phyloP scores from a whole-genome alignment of 2,113 vertebrate species.

The Xyrauchen texanus region DNA sequence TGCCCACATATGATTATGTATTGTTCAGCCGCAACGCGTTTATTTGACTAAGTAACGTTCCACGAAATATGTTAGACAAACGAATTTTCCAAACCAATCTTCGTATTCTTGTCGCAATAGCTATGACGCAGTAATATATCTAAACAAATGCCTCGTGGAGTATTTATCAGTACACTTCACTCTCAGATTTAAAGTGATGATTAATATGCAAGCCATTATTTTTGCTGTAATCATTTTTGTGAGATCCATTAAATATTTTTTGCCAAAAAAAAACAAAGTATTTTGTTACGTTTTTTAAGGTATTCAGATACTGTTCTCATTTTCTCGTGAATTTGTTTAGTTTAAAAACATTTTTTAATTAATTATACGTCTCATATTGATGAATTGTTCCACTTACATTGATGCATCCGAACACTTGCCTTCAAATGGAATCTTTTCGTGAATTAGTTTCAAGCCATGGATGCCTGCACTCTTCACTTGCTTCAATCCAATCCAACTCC shows the following conservation, averaged over 20 bases:
- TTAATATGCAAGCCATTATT: not conserved
- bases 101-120: slow-evolving; percentile 47
- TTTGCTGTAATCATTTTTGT: no score
- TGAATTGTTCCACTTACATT: slow-evolving; percentile 16
- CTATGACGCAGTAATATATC: slow-evolving; percentile 74
- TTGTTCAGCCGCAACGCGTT: not conserved
- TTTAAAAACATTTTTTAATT: no score
- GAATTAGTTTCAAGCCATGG: not conserved
- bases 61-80: slow-evolving; percentile 60
- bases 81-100: slow-evolving; percentile 66
- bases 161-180: slow-evolving; percentile 9
- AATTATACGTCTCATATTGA: not conserved
- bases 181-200: slow-evolving; percentile 6
- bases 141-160: slow-evolving; percentile 6
- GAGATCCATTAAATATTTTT: not conserved
- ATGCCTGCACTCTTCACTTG: slow-evolving; percentile 39
- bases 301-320: not conserved
- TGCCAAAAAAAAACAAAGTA: no score
- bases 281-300: not conserved
- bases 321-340: not conserved
- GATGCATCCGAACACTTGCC: not conserved
- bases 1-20: not conserved
- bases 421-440: not conserved
- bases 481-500: slow-evolving; percentile 46
- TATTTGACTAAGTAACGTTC: not conserved